Percentiles rank a stretch among this genome's conserved stretches.
These are phyloP conservation scores for Euclidia mi DNA, from an alignment of 2,888 invertebrate species.

Conservation along the genomic window DNA sequence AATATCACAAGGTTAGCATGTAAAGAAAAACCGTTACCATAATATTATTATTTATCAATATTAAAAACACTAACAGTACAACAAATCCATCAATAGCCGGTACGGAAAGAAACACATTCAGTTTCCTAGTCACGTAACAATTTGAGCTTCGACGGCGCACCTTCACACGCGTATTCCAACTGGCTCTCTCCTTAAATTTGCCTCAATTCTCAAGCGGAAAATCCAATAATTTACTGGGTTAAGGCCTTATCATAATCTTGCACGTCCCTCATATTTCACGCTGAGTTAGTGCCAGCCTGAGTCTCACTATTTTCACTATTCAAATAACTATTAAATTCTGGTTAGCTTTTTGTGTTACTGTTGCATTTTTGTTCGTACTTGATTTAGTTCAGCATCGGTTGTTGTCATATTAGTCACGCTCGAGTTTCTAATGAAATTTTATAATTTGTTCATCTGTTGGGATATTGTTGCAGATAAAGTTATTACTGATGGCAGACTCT, in stretches of 20 bases:
- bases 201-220: slow-evolving; percentile 82
- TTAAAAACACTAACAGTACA: slow-evolving; percentile 24
- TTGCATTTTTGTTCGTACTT: not conserved
- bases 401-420: too few species aligned
- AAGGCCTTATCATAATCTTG: slow-evolving; percentile 87
- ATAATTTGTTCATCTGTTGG: too few species aligned
- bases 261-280: slow-evolving; percentile 88
- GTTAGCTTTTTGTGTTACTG: slow-evolving; percentile 14
- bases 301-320: slow-evolving; percentile 77
- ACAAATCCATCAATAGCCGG: slow-evolving; percentile 26
- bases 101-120: slow-evolving; percentile 44
- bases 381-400: too few species aligned
- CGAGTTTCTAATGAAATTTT: too few species aligned
- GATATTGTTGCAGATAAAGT: too few species aligned
- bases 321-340: slow-evolving; percentile 59
- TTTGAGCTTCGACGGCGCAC: slow-evolving; percentile 56
- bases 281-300: slow-evolving; percentile 72
- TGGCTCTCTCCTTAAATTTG: slow-evolving; percentile 81
- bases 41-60: too few species aligned
- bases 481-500: too few species aligned
- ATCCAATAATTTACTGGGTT: slow-evolving; percentile 86
- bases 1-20: too few species aligned
- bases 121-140: slow-evolving; percentile 64
- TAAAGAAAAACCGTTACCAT: too few species aligned
- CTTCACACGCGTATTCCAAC: slow-evolving; percentile 50